phyloP scores from a whole-genome alignment of 2,113 vertebrate genomes.

The Gallinago media region DNA sequence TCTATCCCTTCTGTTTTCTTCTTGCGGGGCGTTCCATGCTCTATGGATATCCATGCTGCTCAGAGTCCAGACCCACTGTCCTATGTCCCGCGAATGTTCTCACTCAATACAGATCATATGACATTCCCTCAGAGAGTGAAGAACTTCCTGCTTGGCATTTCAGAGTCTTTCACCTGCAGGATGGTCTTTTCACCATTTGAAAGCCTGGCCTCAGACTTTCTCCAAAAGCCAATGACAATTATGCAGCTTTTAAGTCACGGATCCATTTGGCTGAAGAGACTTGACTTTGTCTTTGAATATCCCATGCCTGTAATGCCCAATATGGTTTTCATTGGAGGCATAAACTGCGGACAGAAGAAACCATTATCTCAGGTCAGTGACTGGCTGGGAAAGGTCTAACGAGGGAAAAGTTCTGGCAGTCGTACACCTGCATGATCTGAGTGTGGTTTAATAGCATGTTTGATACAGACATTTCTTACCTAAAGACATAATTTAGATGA shows the following conservation, averaged over 20 bases:
- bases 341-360: constrained; percentile 57
- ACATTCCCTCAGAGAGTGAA: constrained; percentile 82
- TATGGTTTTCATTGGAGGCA: constrained; percentile 82
- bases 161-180: constrained; percentile 73
- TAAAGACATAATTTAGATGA: not conserved
- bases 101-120: constrained; percentile 74
- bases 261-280: constrained; percentile 82
- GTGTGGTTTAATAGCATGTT: not conserved
- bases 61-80: constrained; percentile 80
- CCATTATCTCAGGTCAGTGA: constrained; percentile 66
- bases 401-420: not conserved
- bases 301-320: constrained; percentile 86
- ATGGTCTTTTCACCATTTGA: constrained; percentile 69
- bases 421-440: not conserved
- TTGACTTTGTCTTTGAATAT: constrained; percentile 83
- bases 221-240: constrained; percentile 75
- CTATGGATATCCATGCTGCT: constrained; percentile 71
- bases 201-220: constrained; percentile 73
- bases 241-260: constrained; percentile 74
- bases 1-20: constrained; percentile 83
- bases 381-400: not conserved
- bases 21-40: constrained; percentile 77
- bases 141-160: constrained; percentile 71
- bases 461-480: not conserved
- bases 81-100: constrained; percentile 73